phyloP scores from a whole-genome alignment of 2,113 vertebrate genomes.

The Eretmochelys imbricata region DNA sequence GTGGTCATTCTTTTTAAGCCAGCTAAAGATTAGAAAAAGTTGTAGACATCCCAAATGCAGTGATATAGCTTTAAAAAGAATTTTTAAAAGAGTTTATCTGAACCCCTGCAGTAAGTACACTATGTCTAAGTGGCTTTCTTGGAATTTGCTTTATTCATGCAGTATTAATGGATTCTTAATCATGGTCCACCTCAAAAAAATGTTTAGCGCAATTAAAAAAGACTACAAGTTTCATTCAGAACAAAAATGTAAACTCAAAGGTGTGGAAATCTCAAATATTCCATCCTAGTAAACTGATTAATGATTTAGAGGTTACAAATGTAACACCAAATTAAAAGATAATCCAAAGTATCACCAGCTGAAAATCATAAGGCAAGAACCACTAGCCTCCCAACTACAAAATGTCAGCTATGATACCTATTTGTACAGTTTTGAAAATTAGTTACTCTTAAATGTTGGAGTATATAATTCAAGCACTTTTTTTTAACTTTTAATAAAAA shows the following conservation, averaged over 20 bases:
- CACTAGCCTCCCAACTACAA: background rate
- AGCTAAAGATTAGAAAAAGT: background rate
- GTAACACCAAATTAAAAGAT: accelerated
- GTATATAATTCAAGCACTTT: background rate
- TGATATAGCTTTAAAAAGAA: conserved; percentile 14
- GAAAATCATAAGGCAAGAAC: conserved; percentile 15
- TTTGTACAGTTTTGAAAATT: conserved; percentile 4
- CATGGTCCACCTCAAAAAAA: background rate
- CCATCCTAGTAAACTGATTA: background rate
- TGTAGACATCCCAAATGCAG: background rate
- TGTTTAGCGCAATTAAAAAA: background rate
- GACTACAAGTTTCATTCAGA: background rate
- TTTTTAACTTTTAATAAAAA: background rate
- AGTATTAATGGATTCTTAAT: background rate
- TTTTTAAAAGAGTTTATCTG: background rate
- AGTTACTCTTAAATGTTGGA: background rate
- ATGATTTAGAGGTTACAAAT: background rate
- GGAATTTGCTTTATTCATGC: background rate
- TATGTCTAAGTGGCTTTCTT: background rate
- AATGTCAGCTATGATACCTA: background rate
- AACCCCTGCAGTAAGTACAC: background rate
- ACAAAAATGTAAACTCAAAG: background rate
- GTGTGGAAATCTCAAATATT: background rate
- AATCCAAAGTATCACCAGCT: background rate
- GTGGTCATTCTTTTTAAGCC: conserved; percentile 12